These are phyloP conservation scores for Hirtodrosophila alboralis DNA, from an alignment of 2,888 invertebrate genomes.

Conservation along the genomic window DNA sequence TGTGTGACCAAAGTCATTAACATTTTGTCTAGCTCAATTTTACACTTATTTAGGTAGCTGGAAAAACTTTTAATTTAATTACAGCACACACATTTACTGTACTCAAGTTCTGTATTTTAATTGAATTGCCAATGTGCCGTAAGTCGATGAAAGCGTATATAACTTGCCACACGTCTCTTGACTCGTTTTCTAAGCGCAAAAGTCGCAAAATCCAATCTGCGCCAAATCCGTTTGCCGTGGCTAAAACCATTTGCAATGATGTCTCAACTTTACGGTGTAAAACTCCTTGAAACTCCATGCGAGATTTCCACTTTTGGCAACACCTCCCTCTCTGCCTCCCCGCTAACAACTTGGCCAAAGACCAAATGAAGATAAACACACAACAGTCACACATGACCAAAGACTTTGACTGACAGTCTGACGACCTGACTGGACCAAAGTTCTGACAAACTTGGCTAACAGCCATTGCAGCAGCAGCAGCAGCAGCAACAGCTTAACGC, in stretches of 20 bases:
- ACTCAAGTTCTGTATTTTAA: conserved; percentile 53
- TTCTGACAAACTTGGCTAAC: conserved; percentile 74
- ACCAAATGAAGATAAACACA: conserved; percentile 73
- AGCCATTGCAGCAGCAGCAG: conserved; percentile 44
- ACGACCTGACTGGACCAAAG: conserved; percentile 31
- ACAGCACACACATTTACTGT: conserved; percentile 26
- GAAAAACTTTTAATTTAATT: conserved; percentile 73
- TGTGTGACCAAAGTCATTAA: conserved; percentile 58
- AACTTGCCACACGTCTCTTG: conserved; percentile 12
- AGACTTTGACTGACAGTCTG: conserved; percentile 15
- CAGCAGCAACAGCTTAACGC: conserved; percentile 5
- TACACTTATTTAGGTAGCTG: conserved; percentile 33
- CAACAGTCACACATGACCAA: conserved; percentile 56
- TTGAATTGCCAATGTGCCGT: conserved; percentile 63
- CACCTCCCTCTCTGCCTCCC: neutral
- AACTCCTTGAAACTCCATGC: no score
- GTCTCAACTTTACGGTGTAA: conserved; percentile 58
- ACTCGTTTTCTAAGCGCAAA: conserved; percentile 18
- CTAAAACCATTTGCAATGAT: conserved; percentile 54
- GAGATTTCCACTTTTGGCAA: no score
- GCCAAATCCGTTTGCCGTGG: conserved; percentile 52
- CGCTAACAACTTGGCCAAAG: conserved; percentile 17
- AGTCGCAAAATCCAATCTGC: conserved; percentile 68
- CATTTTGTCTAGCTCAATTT: conserved; percentile 57
- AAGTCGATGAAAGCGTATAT: conserved; percentile 11